A percentile compares a stretch with the other conserved stretches of the same genome.
Conservation (phyloP, 30 jellyfish, hydroid and myxozoan species). For the Pseudorhiza aurosa region DNA sequence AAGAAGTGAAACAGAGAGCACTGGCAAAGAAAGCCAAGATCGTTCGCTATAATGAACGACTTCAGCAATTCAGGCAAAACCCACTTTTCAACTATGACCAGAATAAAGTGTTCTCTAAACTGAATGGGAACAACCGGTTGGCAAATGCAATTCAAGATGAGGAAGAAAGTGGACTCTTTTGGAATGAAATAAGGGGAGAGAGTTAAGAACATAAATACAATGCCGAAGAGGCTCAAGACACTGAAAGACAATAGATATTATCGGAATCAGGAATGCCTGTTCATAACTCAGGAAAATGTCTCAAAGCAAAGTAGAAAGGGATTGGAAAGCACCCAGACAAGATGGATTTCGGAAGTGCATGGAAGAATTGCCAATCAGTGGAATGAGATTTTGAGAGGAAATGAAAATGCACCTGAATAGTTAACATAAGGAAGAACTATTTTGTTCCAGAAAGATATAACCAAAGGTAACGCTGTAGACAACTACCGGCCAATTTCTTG, state of each 20-base stretch:
- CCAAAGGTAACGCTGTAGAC: conserved; percentile 8
- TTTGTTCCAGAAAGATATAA: conserved; percentile 27
- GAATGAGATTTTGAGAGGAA: background rate
- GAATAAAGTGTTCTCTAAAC: background rate
- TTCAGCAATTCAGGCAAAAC: background rate
- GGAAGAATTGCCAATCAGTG: conserved; percentile 1
- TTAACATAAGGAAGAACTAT: conserved; percentile 39
- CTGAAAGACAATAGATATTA: too few relatives aligned
- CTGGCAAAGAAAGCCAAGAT: background rate
- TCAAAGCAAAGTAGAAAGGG: background rate
- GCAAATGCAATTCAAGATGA: background rate
- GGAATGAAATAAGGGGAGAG: conserved; percentile 12
- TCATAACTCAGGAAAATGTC: background rate
- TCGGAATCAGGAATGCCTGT: background rate
- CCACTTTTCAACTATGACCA: background rate
- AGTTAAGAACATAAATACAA: background rate
- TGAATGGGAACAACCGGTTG: background rate
- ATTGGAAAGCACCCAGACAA: conserved; percentile 49
- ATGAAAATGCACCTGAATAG: background rate
- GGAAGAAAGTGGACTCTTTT: conserved; percentile 10
- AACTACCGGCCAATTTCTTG: conserved; percentile 30
- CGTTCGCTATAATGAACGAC: too few relatives aligned
- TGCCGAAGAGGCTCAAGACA: conserved; percentile 8
- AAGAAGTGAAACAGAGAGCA: background rate
- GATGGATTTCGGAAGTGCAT: conserved; percentile 31